These are phyloP conservation scores for Corythornis leucogaster DNA, from an alignment of 2,797 vertebrate species.

Conservation along the genomic window DNA sequence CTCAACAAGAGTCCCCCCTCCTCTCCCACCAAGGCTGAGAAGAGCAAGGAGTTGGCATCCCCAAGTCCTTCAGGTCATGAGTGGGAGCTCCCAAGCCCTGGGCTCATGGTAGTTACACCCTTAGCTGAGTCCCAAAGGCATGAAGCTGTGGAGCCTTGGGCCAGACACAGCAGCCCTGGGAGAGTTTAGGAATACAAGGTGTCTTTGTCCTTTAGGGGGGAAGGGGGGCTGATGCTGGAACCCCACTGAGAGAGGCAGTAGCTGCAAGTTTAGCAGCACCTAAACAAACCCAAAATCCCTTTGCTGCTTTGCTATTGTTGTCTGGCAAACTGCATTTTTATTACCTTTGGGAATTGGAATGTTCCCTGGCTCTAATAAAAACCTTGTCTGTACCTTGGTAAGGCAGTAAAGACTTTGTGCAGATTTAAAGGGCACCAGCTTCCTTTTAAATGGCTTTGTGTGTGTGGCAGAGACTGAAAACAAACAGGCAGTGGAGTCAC, in stretches of 20 bases:
- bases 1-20: neutral
- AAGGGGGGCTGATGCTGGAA: neutral
- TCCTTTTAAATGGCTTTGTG: neutral
- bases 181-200: neutral
- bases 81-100: neutral
- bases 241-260: neutral
- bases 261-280: neutral
- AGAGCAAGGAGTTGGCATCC: rapidly evolving
- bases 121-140: neutral
- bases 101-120: neutral
- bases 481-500: neutral
- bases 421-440: neutral
- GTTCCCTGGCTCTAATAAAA: constrained; percentile 35
- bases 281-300: neutral
- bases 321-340: neutral
- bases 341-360: constrained; percentile 11
- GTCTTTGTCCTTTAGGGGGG: neutral
- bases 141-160: neutral
- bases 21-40: neutral
- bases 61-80: neutral
- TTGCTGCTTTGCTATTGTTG: neutral
- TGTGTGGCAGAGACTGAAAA: neutral
- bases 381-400: neutral
- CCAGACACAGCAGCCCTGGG: neutral
- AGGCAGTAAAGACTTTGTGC: neutral